These are phyloP conservation scores for Spermophilus dauricus DNA, from an alignment of 2,113 vertebrate genomes.

Conservation along the genomic window DNA sequence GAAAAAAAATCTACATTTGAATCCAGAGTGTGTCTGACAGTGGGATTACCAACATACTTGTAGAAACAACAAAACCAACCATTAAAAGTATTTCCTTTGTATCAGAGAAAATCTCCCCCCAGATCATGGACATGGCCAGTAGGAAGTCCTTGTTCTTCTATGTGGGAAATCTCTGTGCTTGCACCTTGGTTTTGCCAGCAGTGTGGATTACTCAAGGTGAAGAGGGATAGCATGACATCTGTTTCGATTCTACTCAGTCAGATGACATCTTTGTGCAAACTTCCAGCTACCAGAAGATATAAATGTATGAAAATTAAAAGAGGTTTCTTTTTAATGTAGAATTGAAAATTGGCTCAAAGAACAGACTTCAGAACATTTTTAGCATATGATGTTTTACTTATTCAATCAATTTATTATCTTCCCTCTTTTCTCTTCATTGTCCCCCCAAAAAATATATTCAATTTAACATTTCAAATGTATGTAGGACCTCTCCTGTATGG, in stretches of 20 bases:
- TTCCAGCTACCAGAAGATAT: not conserved
- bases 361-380: not conserved
- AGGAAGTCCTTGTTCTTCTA: not conserved
- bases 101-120: not conserved
- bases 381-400: not conserved
- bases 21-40: not conserved
- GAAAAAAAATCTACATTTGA: not conserved
- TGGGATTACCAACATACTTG: not conserved
- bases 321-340: not conserved
- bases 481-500: not conserved
- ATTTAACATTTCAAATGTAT: not conserved
- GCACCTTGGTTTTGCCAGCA: not conserved
- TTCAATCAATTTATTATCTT: not conserved
- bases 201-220: not conserved
- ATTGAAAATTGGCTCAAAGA: not conserved
- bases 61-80: not conserved
- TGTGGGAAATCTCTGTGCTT: not conserved
- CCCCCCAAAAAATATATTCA: not conserved
- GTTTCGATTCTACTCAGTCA: not conserved
- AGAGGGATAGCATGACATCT: not conserved
- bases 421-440: not conserved
- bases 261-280: not conserved
- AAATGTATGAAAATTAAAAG: not conserved
- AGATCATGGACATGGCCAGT: not conserved
- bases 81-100: not conserved